Evolutionary conservation across 2,113 vertebrate genomes (phyloP).

Genomic region (Labrus mixtus): DNA sequence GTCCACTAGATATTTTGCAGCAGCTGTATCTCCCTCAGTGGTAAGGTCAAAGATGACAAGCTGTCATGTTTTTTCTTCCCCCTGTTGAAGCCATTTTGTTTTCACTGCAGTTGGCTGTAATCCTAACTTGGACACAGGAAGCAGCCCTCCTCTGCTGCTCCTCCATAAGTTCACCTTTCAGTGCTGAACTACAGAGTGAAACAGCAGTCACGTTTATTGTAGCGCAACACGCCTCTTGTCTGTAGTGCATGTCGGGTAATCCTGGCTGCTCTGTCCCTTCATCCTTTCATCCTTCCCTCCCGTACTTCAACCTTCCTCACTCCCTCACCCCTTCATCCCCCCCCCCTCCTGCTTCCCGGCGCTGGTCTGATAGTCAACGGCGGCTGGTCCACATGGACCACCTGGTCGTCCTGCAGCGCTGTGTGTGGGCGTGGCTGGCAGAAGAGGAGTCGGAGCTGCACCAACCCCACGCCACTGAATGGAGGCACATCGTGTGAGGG

Average conservation of each 20-base stretch:
- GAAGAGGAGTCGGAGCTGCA: constrained; percentile 99
- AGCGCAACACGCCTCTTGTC: constrained; percentile 54
- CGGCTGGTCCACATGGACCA: constrained; percentile 99
- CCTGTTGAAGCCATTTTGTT: constrained; percentile 61
- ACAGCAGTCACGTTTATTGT: constrained; percentile 67
- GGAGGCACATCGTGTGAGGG: constrained; percentile 98
- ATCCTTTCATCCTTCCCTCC: constrained; percentile 69
- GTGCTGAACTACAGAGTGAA: constrained; percentile 49
- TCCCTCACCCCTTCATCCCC: constrained; percentile 52
- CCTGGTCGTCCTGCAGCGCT: constrained; percentile 97
- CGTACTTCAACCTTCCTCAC: constrained; percentile 32
- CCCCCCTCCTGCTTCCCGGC: constrained; percentile 31
- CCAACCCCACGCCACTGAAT: constrained; percentile 98
- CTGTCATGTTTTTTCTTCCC: constrained; percentile 51
- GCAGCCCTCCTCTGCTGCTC: constrained; percentile 43
- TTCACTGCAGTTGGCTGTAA: constrained; percentile 52
- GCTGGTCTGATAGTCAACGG: constrained; percentile 89
- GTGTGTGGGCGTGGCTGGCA: constrained; percentile 98
- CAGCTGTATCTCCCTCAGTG: constrained; percentile 15
- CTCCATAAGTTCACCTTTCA: constrained; percentile 53
- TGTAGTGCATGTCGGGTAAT: constrained; percentile 84
- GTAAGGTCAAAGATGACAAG: constrained; percentile 35
- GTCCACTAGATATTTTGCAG: constrained; percentile 12
- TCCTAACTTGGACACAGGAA: constrained; percentile 54
- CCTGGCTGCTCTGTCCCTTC: constrained; percentile 86